A percentile compares a stretch with the other conserved stretches of the same genome.
Evolutionary conservation across 1,140 invertebrate genomes (phyloP).

Genomic region (Eulimnadia texana): DNA sequence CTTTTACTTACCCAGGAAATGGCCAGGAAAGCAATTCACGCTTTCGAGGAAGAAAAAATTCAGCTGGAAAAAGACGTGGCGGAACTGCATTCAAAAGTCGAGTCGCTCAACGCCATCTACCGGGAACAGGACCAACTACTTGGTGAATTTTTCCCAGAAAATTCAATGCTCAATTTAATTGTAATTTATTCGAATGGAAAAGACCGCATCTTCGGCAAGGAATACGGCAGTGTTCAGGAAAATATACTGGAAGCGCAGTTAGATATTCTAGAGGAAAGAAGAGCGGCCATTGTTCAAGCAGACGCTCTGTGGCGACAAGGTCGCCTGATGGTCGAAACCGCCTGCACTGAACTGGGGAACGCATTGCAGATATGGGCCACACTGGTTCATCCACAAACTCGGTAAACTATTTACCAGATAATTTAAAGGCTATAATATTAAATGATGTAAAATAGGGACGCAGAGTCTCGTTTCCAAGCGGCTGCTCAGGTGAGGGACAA

Average conservation of each 20-base stretch:
- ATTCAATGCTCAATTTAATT: too few species aligned
- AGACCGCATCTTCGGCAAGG: conserved; percentile 37
- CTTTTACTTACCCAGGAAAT: too few species aligned
- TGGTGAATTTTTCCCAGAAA: too few species aligned
- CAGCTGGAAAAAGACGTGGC: too few species aligned
- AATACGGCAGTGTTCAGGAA: conserved; percentile 37
- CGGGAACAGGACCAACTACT: too few species aligned
- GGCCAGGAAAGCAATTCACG: too few species aligned
- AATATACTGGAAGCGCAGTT: conserved; percentile 36
- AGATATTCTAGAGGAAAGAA: conserved; percentile 33
- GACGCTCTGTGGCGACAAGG: conserved; percentile 33
- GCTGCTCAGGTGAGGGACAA: conserved; percentile 40
- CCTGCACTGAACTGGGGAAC: conserved; percentile 33
- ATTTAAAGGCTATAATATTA: too few species aligned
- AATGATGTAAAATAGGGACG: too few species aligned
- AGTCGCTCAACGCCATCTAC: too few species aligned
- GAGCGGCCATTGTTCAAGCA: conserved; percentile 35
- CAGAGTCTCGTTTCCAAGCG: conserved; percentile 30
- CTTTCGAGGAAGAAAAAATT: too few species aligned
- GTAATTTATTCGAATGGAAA: too few species aligned
- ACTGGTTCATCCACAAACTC: neutral
- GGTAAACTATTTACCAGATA: neutral
- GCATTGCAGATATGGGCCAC: conserved; percentile 34
- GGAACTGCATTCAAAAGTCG: too few species aligned
- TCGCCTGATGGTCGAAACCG: conserved; percentile 34